Evolutionary conservation across 2,888 invertebrate genomes (phyloP).

Genomic region (Drosophila anceps): DNA sequence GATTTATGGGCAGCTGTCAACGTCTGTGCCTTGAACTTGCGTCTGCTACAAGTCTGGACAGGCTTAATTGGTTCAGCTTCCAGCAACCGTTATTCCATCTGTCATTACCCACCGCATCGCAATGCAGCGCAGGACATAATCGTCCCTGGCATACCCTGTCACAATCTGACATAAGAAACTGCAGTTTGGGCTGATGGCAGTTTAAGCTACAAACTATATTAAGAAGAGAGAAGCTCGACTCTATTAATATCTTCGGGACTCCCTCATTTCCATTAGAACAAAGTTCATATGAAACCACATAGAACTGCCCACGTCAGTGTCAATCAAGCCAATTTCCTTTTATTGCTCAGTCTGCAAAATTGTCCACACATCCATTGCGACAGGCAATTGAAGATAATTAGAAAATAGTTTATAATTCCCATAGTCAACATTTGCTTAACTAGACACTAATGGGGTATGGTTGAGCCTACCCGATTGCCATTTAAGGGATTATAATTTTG

Average conservation of each 20-base stretch:
- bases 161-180: background rate
- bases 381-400: slow-evolving; percentile 20
- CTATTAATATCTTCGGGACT: background rate
- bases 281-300: background rate
- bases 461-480: slow-evolving; percentile 50
- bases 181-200: background rate
- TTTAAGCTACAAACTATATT: background rate
- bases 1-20: slow-evolving; percentile 68
- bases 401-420: slow-evolving; percentile 33
- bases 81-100: slow-evolving; percentile 26
- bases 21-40: slow-evolving; percentile 57
- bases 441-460: slow-evolving; percentile 28
- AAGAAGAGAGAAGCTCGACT: background rate
- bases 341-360: background rate
- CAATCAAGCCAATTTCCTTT: background rate
- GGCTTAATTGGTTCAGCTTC: slow-evolving; percentile 65
- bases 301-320: background rate
- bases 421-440: slow-evolving; percentile 32
- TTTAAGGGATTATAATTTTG: slow-evolving; percentile 78
- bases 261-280: background rate
- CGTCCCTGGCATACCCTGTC: slow-evolving; percentile 15
- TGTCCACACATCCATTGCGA: background rate
- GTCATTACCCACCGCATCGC: slow-evolving; percentile 35
- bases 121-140: background rate
- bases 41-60: slow-evolving; percentile 66